Conservation (phyloP, 1,140 invertebrate species). For the Watersipora subatra region DNA sequence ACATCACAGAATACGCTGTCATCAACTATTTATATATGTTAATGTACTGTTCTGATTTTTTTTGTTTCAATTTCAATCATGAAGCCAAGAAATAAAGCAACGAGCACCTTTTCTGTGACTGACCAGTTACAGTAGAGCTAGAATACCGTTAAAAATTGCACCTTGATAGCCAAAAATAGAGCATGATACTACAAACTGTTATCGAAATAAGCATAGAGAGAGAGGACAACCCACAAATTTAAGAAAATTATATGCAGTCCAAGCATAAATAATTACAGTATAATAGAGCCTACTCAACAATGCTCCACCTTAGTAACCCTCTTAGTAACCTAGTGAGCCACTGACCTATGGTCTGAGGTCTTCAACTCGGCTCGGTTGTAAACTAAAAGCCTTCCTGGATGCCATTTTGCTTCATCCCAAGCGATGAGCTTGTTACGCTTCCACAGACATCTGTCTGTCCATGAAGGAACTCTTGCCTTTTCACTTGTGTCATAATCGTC, state of each 20-base stretch:
- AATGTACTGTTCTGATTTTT: not conserved
- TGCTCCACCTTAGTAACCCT: too few species aligned
- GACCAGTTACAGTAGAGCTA: too few species aligned
- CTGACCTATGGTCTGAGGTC: conserved; percentile 81
- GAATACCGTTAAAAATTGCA: too few species aligned
- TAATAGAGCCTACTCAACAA: too few species aligned
- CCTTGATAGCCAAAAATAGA: too few species aligned
- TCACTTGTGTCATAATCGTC: conserved; percentile 99
- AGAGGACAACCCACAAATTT: too few species aligned
- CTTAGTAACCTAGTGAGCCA: too few species aligned
- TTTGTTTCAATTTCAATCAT: not conserved
- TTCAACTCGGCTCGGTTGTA: conserved; percentile 88
- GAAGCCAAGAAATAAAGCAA: too few species aligned
- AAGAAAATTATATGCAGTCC: not conserved
- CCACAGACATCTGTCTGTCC: conserved; percentile 88
- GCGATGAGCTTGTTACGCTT: conserved; percentile 12
- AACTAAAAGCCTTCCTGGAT: conserved; percentile 64
- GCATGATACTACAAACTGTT: too few species aligned
- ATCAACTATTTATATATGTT: not conserved
- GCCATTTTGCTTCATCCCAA: conserved; percentile 37
- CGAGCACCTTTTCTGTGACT: too few species aligned
- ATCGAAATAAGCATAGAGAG: too few species aligned
- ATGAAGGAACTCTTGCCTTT: conserved; percentile 82
- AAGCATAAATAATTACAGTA: not conserved
- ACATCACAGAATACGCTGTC: not conserved